These are phyloP conservation scores for Steatornis caripensis DNA, from an alignment of 2,113 vertebrate genomes.

Conservation along the genomic window DNA sequence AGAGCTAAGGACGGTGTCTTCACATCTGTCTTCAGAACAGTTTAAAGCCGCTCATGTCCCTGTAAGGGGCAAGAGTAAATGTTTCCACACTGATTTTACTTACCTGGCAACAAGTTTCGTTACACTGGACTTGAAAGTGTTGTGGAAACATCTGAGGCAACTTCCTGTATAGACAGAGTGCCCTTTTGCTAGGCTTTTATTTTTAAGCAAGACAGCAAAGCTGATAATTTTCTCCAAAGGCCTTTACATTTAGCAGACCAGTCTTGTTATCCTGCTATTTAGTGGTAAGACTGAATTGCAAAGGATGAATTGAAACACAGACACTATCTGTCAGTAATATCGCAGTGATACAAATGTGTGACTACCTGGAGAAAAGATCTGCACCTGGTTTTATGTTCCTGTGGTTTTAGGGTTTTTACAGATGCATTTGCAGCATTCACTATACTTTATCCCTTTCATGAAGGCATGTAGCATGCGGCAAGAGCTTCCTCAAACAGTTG, in stretches of 20 bases:
- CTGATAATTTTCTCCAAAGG: neutral
- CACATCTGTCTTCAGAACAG: neutral
- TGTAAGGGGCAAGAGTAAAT: neutral
- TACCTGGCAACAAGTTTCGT: neutral
- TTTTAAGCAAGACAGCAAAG: neutral
- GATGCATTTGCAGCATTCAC: neutral
- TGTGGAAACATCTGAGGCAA: neutral
- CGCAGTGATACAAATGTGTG: neutral
- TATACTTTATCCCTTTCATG: neutral
- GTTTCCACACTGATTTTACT: neutral
- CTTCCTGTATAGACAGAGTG: neutral
- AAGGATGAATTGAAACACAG: fast-evolving
- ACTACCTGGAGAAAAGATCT: neutral
- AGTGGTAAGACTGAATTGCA: neutral
- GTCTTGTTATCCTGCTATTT: neutral
- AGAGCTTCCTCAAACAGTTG: neutral
- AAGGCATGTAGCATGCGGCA: neutral
- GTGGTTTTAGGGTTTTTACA: neutral
- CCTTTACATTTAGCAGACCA: neutral
- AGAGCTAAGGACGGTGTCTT: neutral
- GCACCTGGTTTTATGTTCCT: fast-evolving
- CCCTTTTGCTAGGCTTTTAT: neutral
- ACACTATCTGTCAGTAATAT: neutral
- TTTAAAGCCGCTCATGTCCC: neutral
- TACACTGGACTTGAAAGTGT: neutral